Base-by-base conservation (phyloP, 2,113 vertebrate genomes). In the Noturus placidus region DNA sequence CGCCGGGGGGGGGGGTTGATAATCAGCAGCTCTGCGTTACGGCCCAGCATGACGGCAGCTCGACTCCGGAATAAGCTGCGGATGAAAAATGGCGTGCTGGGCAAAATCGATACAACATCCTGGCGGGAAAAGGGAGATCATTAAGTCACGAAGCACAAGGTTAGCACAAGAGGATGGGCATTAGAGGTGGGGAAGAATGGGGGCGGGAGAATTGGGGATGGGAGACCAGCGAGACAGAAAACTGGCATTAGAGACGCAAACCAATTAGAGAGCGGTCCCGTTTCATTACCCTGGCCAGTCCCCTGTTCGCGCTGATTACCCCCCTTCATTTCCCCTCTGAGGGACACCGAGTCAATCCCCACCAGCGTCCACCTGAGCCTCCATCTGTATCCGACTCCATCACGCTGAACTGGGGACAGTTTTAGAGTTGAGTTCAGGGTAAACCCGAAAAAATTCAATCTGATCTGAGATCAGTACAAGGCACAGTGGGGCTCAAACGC, bases 301-400 rank as follows among this genome's bases (percentile, higher is more conserved):
- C 74, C 17, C 80, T 83, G 77, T 85, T 88, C 50, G 76, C 74
- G 78, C 76, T 77, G 79, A 87, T 91, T 74, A 86, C 88, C 79
- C 81, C 81, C 69, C 84, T 89, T 91, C 84, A 91, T 35, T 80
- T 87, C 74, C 79, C 65, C 89, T 90, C 89, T 57, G 54, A 54
- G 20, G 83, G 88, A 84, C 85, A 42, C 88, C 88, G 91, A 94
- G 94, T 95, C 88, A 94, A 94, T 94, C 93, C 90, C 90, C 90
- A 88, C 92, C 93, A 89, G 91, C 91, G 91, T 89, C 82, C 93
- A 94, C 93, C 93, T 93, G 94, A 93, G 91, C 84, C 86, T 89
- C 91, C 91, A 87, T 89, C 92, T 67, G 85, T 8, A 56, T 61
- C 80, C 70, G 77, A 87, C 86, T 87, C 92, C 61, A 0, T 57